Evolutionary conservation across 1,140 invertebrate species (phyloP).

Genomic region (Stenopsyche tienmushanensis): DNA sequence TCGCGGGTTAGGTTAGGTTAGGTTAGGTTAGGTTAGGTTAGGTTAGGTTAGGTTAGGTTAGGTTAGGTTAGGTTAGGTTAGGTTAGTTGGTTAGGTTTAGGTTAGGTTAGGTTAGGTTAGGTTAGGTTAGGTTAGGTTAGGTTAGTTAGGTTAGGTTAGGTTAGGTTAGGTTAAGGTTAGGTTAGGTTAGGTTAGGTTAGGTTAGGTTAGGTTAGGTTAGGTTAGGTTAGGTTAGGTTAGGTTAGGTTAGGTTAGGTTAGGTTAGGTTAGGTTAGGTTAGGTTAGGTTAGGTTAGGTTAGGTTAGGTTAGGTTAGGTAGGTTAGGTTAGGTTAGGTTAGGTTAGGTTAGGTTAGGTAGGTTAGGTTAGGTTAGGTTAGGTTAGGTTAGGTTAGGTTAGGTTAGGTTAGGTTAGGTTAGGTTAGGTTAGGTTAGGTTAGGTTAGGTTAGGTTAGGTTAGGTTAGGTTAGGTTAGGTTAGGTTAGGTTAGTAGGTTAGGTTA

Average conservation of each 20-base stretch:
- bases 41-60: no score
- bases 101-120: neutral
- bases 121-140: slow-evolving; percentile 42
- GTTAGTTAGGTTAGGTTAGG: slow-evolving; percentile 34
- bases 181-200: slow-evolving; percentile 42
- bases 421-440: slow-evolving; percentile 40
- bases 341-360: slow-evolving; percentile 40
- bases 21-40: no score
- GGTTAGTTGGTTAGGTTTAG: no score
- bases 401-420: slow-evolving; percentile 45
- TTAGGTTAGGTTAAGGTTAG: slow-evolving; percentile 44
- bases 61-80: no score
- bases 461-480: slow-evolving; percentile 39
- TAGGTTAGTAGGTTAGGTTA: slow-evolving; percentile 37
- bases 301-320: slow-evolving; percentile 45
- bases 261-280: slow-evolving; percentile 43
- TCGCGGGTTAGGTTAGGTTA: no score
- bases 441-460: slow-evolving; percentile 44
- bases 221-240: slow-evolving; percentile 44
- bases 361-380: slow-evolving; percentile 45
- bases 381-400: slow-evolving; percentile 45
- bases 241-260: slow-evolving; percentile 44
- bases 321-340: slow-evolving; percentile 45
- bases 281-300: slow-evolving; percentile 44
- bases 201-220: slow-evolving; percentile 27